A percentile compares a stretch with the other conserved stretches of the same genome.
These are phyloP conservation scores for Aethes cnicana DNA, from an alignment of 2,888 invertebrate species.

Conservation along the genomic window DNA sequence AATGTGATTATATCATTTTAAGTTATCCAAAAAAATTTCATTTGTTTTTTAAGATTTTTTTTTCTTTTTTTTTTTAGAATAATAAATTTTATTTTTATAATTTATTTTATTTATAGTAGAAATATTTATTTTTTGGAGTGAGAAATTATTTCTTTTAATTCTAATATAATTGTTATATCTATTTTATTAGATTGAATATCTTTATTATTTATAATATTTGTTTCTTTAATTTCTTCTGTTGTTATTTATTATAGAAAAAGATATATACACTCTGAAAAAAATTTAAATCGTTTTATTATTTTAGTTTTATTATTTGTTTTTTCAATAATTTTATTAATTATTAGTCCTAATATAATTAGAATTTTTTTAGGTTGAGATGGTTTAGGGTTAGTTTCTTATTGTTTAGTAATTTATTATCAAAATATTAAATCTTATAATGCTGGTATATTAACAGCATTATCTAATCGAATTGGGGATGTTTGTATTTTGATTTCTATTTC, in stretches of 20 bases:
- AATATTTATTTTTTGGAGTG: slow-evolving; percentile 78
- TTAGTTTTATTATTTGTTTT: too few relatives aligned
- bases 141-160: slow-evolving; percentile 78
- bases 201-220: slow-evolving; percentile 84
- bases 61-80: slow-evolving; percentile 72
- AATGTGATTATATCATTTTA: slow-evolving; percentile 79
- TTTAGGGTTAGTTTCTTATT: slow-evolving; percentile 86
- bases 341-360: slow-evolving; percentile 86
- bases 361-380: slow-evolving; percentile 89
- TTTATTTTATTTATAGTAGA: slow-evolving; percentile 76
- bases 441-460: slow-evolving; percentile 87
- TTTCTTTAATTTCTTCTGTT: slow-evolving; percentile 85
- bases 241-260: slow-evolving; percentile 85
- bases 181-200: slow-evolving; percentile 85
- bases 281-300: slow-evolving; percentile 77
- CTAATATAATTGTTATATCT: slow-evolving; percentile 70
- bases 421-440: slow-evolving; percentile 86
- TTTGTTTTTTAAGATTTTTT: slow-evolving; percentile 78
- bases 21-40: slow-evolving; percentile 72
- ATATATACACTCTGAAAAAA: slow-evolving; percentile 83
- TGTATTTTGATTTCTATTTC: slow-evolving; percentile 84
- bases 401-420: slow-evolving; percentile 88
- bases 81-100: slow-evolving; percentile 59
- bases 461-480: slow-evolving; percentile 89
- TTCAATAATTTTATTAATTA: slow-evolving; percentile 87